Evolutionary conservation across 2,113 vertebrate genomes (phyloP).

Genomic region (Anolis sagrei): DNA sequence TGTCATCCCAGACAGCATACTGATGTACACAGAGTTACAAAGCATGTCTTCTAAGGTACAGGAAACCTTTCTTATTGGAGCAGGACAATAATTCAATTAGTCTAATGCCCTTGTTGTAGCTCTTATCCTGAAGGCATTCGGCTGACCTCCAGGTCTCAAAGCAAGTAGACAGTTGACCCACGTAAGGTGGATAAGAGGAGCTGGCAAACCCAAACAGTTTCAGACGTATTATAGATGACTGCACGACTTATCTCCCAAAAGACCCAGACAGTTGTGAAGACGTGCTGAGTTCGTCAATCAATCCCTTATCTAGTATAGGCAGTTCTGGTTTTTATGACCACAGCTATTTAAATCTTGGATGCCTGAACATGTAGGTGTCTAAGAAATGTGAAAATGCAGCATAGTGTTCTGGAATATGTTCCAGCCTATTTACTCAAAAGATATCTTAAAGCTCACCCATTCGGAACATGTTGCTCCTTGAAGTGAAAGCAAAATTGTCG

Average conservation of each 20-base stretch:
- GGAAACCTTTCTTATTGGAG: background rate
- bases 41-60: constrained; percentile 38
- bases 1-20: constrained; percentile 50
- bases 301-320: constrained; percentile 22
- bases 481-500: background rate
- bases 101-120: constrained; percentile 25
- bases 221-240: constrained; percentile 22
- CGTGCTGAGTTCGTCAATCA: constrained; percentile 14
- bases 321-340: constrained; percentile 18
- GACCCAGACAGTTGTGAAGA: constrained; percentile 16
- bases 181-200: background rate
- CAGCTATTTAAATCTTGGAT: background rate
- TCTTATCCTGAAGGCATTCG: background rate
- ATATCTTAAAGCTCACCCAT: background rate
- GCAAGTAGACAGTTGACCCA: background rate
- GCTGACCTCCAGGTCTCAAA: background rate
- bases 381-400: background rate
- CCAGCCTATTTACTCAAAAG: background rate
- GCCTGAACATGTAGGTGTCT: background rate
- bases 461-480: background rate
- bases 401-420: background rate
- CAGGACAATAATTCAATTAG: constrained; percentile 42
- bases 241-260: background rate
- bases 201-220: constrained; percentile 16
- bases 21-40: constrained; percentile 29